phyloP scores from a whole-genome alignment of 2,113 vertebrate species.

The Cebidichthys violaceus region DNA sequence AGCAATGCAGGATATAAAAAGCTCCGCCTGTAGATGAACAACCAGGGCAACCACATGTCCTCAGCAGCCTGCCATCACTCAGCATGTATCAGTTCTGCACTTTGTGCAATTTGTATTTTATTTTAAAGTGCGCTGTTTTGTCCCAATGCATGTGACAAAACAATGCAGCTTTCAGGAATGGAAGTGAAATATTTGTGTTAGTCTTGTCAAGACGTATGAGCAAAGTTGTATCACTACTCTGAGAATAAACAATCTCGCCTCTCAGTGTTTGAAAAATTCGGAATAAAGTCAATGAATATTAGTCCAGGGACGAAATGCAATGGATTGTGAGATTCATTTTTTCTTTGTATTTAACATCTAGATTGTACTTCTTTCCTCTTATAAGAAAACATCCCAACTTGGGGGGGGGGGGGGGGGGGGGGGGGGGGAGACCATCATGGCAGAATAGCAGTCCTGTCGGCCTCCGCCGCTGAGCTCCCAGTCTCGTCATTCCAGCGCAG shows the following conservation, averaged over 20 bases:
- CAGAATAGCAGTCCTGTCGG: neutral
- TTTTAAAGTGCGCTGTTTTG: no score
- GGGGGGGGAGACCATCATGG: neutral
- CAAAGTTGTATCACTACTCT: neutral
- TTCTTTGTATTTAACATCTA: neutral
- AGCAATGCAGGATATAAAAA: no score
- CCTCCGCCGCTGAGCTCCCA: conserved; percentile 20
- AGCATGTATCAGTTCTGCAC: no score
- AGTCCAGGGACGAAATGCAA: neutral
- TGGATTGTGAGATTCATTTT: neutral
- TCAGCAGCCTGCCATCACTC: no score
- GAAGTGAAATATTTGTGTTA: neutral
- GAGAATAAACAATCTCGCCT: neutral
- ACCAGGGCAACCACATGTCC: no score
- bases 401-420: neutral
- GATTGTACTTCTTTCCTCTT: neutral
- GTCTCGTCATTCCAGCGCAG: conserved; percentile 15
- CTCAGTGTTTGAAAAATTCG: neutral
- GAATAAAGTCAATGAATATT: neutral
- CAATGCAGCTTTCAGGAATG: neutral
- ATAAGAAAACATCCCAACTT: neutral
- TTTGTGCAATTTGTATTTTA: no score
- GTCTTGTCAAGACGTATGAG: neutral
- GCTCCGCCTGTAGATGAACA: no score
- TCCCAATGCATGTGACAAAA: neutral